These are phyloP conservation scores for Thrips palmi DNA, from an alignment of 1,140 invertebrate species.

Conservation along the genomic window DNA sequence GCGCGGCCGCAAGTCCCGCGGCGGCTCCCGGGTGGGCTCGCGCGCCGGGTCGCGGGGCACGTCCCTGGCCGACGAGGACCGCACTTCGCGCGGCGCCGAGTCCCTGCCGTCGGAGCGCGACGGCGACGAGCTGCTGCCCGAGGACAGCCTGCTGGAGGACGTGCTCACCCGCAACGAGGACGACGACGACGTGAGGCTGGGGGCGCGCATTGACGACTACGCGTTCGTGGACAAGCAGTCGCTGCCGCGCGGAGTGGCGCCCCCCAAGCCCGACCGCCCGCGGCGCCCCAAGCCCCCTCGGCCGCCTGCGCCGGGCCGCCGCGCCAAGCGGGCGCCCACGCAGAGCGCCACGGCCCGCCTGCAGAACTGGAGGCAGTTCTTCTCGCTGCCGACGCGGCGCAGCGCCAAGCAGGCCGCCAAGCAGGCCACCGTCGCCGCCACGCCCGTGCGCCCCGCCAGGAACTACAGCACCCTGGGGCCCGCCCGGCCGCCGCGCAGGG, in stretches of 20 bases:
- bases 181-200: constrained; percentile 18
- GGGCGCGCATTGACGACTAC: constrained; percentile 27
- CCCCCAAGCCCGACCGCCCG: constrained; percentile 23
- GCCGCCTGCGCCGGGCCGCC: constrained; percentile 16
- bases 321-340: not conserved
- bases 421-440: constrained; percentile 14
- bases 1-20: no score
- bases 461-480: constrained; percentile 50
- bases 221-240: constrained; percentile 48
- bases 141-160: constrained; percentile 28
- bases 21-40: no score
- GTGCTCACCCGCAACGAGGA: constrained; percentile 7
- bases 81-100: constrained; percentile 48
- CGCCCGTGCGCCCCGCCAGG: constrained; percentile 31
- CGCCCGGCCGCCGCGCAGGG: constrained; percentile 31
- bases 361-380: constrained; percentile 22
- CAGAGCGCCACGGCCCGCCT: not conserved
- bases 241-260: constrained; percentile 15
- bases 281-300: constrained; percentile 34
- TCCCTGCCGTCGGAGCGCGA: constrained; percentile 32
- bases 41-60: constrained; percentile 35
- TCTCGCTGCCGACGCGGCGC: constrained; percentile 29
- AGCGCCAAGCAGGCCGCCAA: constrained; percentile 14
- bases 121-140: constrained; percentile 24
- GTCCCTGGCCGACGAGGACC: constrained; percentile 37